Conservation (phyloP, 2,797 vertebrate species). For the Pogonophryne albipinna region DNA sequence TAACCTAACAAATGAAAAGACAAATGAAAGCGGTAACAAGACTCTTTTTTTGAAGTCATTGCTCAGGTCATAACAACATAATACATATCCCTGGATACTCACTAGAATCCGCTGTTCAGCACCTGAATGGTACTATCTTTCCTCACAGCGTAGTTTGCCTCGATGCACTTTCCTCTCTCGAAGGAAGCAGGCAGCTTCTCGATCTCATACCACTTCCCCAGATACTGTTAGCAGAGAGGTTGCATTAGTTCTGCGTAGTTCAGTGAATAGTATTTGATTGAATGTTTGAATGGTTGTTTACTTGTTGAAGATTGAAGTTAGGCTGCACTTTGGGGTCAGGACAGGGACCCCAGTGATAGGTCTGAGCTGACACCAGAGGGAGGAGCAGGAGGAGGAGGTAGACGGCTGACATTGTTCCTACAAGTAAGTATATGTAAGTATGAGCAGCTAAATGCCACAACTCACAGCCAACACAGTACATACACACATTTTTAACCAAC, state of each 20-base stretch:
- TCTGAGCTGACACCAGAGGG: constrained; percentile 77
- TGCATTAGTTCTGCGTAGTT: neutral
- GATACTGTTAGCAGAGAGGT: constrained; percentile 68
- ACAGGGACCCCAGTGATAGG: constrained; percentile 83
- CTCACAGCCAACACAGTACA: no score
- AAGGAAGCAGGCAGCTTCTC: constrained; percentile 88
- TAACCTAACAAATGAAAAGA: neutral
- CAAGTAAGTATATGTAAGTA: neutral
- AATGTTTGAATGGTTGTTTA: constrained; percentile 50
- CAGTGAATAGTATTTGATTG: neutral
- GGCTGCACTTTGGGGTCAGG: constrained; percentile 79
- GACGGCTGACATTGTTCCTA: constrained; percentile 55
- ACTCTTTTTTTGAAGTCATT: neutral
- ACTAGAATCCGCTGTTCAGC: constrained; percentile 85
- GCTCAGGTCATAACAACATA: neutral
- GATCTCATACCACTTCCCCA: constrained; percentile 93
- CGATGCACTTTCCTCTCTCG: constrained; percentile 89
- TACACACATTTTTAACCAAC: no score
- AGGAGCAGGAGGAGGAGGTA: constrained; percentile 65
- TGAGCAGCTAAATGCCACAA: no score
- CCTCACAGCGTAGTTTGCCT: constrained; percentile 86
- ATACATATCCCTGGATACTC: constrained; percentile 64
- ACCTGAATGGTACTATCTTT: constrained; percentile 88
- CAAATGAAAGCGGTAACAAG: neutral
- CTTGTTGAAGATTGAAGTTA: constrained; percentile 85